Percentiles rank a stretch among this genome's conserved stretches.
Conservation (phyloP, 2,888 invertebrate species). For the Tyria jacobaeae region DNA sequence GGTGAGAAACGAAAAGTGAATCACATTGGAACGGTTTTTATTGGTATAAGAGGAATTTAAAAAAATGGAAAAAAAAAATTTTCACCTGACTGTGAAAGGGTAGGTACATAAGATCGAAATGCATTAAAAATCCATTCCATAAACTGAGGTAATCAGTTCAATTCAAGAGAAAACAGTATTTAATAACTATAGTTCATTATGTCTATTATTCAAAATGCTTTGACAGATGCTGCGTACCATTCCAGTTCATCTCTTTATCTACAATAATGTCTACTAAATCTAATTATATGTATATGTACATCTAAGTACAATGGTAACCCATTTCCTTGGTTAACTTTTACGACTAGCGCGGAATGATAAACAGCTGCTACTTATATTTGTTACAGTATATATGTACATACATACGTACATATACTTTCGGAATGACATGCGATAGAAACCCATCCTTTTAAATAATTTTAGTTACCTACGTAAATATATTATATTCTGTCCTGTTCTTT, state of each 20-base stretch:
- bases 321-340: conserved; percentile 28
- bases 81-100: background rate
- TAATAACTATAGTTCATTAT: conserved; percentile 1
- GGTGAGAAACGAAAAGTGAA: conserved; percentile 35
- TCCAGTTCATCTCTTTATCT: background rate
- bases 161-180: background rate
- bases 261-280: background rate
- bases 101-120: background rate
- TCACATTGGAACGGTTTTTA: conserved; percentile 14
- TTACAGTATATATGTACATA: background rate
- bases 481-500: too few relatives aligned
- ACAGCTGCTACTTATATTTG: conserved; percentile 18
- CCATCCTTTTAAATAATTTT: background rate
- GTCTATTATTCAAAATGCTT: background rate
- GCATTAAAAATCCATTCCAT: background rate
- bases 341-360: conserved; percentile 29
- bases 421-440: background rate
- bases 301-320: conserved; percentile 8
- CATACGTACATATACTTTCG: background rate
- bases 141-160: background rate
- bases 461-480: too few relatives aligned
- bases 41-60: background rate
- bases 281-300: background rate
- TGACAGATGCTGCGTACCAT: background rate
- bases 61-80: background rate